Conservation (phyloP, 2,888 invertebrate species). For the Caenorhabditis afra region DNA sequence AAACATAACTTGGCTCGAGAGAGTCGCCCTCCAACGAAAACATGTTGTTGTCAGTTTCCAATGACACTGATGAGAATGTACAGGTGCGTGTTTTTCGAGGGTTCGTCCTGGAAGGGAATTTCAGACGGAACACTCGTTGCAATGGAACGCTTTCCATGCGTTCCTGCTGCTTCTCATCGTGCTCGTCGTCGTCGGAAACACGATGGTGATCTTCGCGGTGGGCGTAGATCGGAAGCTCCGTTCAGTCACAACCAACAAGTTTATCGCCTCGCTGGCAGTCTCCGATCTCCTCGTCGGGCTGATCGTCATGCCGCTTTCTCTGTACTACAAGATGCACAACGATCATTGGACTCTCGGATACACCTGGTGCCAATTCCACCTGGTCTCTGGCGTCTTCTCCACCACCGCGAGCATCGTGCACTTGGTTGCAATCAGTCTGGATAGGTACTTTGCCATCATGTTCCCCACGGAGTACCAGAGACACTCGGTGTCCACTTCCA, state of each 20-base stretch:
- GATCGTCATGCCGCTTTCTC: constrained; percentile 73
- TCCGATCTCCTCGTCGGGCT: constrained; percentile 74
- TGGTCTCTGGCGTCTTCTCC: constrained; percentile 72
- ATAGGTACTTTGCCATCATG: constrained; percentile 76
- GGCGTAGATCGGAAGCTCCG: constrained; percentile 69
- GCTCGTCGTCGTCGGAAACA: constrained; percentile 67
- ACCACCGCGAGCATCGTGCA: constrained; percentile 76
- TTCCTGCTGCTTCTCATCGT: constrained; percentile 66
- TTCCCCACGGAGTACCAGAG: constrained; percentile 76
- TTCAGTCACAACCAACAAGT: constrained; percentile 73
- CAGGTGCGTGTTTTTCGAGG: constrained; percentile 8
- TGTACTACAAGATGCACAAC: constrained; percentile 72
- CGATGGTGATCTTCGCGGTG: constrained; percentile 69
- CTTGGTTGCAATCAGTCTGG: constrained; percentile 74
- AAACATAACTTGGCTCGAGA: constrained; percentile 32
- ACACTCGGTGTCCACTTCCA: constrained; percentile 70
- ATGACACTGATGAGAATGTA: constrained; percentile 38
- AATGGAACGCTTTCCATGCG: constrained; percentile 59
- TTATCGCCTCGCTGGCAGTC: constrained; percentile 73
- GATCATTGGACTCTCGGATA: constrained; percentile 71
- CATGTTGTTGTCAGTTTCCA: constrained; percentile 45
- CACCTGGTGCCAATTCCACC: constrained; percentile 71
- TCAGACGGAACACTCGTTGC: constrained; percentile 23
- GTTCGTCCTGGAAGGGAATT: neutral
- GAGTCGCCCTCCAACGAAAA: constrained; percentile 19